A percentile compares a stretch with the other conserved stretches of the same genome.
Evolutionary conservation across 2,888 invertebrate species (phyloP).

Genomic region (Zele albiditarsus): DNA sequence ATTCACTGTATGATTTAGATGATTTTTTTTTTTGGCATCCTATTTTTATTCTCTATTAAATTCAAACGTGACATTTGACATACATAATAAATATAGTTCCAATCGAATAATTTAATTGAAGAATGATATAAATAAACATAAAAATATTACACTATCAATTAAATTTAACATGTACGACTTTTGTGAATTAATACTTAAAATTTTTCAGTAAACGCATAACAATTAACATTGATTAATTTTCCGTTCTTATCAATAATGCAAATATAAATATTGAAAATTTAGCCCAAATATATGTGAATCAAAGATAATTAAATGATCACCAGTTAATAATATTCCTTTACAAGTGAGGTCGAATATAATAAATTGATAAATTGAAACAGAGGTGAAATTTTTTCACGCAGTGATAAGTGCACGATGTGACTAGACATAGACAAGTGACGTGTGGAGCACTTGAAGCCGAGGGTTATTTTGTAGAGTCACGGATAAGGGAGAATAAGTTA

Average conservation of each 20-base stretch:
- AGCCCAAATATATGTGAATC: too few species aligned
- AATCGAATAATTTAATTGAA: not conserved
- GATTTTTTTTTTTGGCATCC: not conserved
- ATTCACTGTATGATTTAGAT: not conserved
- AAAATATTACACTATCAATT: too few species aligned
- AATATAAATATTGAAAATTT: too few species aligned
- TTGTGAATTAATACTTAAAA: too few species aligned
- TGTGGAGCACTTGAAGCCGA: constrained; percentile 21
- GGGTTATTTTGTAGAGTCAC: constrained; percentile 27
- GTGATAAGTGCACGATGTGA: not conserved
- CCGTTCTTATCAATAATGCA: too few species aligned
- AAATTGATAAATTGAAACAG: not conserved
- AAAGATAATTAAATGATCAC: too few species aligned
- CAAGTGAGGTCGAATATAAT: not conserved
- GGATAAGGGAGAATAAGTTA: not conserved
- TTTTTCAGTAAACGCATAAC: too few species aligned
- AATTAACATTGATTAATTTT: too few species aligned
- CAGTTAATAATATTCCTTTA: too few species aligned
- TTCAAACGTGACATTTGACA: not conserved
- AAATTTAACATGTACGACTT: too few species aligned
- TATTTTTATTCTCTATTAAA: not conserved
- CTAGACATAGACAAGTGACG: not conserved
- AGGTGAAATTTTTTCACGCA: not conserved
- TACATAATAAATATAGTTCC: not conserved
- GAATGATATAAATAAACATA: not conserved